Base-by-base conservation (phyloP, 2,113 vertebrate species). In the Gasterosteus aculeatus region DNA sequence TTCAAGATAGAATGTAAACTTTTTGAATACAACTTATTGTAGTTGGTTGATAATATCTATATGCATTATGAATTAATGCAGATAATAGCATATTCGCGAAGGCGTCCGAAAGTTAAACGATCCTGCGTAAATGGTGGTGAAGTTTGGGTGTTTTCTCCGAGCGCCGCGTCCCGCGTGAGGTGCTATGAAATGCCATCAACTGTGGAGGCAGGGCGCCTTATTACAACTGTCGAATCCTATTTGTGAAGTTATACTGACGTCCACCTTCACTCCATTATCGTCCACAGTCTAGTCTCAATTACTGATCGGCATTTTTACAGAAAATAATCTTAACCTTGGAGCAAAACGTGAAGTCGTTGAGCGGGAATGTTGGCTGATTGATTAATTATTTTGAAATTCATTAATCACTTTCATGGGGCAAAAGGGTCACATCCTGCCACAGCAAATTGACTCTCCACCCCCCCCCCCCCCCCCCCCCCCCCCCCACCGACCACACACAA, bases 201-300 rank as follows among this genome's bases (percentile, higher is more conserved):
- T 93, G 51, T 78, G 83, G 92, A 91, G 90, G 90, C 85, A 86
- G 90, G 93, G 83, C 94, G 93, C 93, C 94, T 95, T 94, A 94
- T 95, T 96, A 65, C 78, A 68, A 67, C 57, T 73, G 62, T 35
- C 42, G 49, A 59, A 29, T 70, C 57, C 44, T 64, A 29, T 72
- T 68, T 67, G 49, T 71, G 38, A 71, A 77, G 26, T 80, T 76
- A 39, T 46, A 49, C 57, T 81, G 14, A 74, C 71, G 73, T 19
- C 61, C 74, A 44, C 54, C 57, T 58, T 14, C 16, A 68, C 18
- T 66, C 12, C 65, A 67, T 29, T 44, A 47, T 72, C 57, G 22
- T 1, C 12, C 9, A 65, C 42, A 69, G 59, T n/a, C 2, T 7
- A 8, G 35, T 39, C n/a, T n/a, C 33, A 77, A 81, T 64, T 68